Percentiles rank a stretch among this genome's conserved stretches.
These are phyloP conservation scores for Pseudomyrmex cubaensis DNA, from an alignment of 1,140 invertebrate species.

Conservation along the genomic window DNA sequence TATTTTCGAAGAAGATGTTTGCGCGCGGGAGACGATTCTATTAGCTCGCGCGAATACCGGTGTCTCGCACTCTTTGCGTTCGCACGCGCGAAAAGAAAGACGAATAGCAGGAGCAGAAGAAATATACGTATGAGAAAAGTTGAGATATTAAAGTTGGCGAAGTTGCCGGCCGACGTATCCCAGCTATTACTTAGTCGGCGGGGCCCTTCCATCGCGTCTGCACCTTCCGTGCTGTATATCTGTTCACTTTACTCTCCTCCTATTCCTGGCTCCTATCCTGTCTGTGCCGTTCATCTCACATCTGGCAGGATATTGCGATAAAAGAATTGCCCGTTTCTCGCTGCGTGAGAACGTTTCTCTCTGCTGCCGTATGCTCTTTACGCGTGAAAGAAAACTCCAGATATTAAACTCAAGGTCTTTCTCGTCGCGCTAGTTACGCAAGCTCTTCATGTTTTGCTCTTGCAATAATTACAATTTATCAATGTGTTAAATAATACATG, in stretches of 20 bases:
- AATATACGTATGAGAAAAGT: constrained; percentile 61
- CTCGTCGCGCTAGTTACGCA: constrained; percentile 25
- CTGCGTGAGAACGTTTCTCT: constrained; percentile 62
- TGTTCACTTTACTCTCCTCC: constrained; percentile 36
- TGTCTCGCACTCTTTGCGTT: background rate
- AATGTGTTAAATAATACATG: too few relatives aligned
- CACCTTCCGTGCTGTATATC: constrained; percentile 45
- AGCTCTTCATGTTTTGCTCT: background rate
- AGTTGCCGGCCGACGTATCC: constrained; percentile 60
- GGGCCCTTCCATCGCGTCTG: constrained; percentile 22
- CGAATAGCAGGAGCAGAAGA: background rate
- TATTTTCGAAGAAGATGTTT: constrained; percentile 35
- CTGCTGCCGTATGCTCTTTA: constrained; percentile 28
- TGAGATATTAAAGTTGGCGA: constrained; percentile 68
- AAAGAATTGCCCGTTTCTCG: constrained; percentile 69
- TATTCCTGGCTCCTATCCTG: constrained; percentile 28
- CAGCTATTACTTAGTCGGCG: constrained; percentile 46
- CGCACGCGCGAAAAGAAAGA: background rate
- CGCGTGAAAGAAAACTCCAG: constrained; percentile 66
- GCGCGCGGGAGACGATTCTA: constrained; percentile 6
- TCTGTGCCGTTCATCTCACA: constrained; percentile 54
- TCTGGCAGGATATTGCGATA: constrained; percentile 71
- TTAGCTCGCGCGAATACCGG: background rate
- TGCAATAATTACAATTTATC: background rate
- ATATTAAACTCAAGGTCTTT: constrained; percentile 64